Conservation (phyloP, 2,797 vertebrate genomes). For the Botia almorhae region DNA sequence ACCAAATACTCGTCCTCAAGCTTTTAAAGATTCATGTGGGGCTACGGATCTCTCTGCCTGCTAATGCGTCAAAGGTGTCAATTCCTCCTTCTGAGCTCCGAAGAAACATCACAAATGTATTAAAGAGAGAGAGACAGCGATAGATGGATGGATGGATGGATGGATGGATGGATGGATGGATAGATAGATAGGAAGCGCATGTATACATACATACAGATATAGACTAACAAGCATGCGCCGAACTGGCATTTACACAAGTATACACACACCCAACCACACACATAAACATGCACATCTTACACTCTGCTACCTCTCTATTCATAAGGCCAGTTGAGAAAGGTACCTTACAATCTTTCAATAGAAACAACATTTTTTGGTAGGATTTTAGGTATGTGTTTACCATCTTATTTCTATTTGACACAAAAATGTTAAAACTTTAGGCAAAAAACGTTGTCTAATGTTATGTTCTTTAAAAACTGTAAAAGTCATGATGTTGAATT, state of each 20-base stretch:
- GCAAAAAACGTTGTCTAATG: too few relatives aligned
- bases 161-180: too few relatives aligned
- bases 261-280: slow-evolving; percentile 11
- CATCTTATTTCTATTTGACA: too few relatives aligned
- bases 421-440: too few relatives aligned
- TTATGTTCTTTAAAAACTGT: too few relatives aligned
- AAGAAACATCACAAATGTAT: slow-evolving; percentile 57
- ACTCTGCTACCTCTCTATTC: not conserved
- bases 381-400: not conserved
- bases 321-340: not conserved
- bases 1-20: slow-evolving; percentile 35
- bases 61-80: slow-evolving; percentile 57
- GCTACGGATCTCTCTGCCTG: slow-evolving; percentile 29
- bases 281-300: not conserved
- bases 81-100: slow-evolving; percentile 48
- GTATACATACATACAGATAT: slow-evolving; percentile 34
- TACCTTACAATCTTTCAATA: not conserved
- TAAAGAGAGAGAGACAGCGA: slow-evolving; percentile 10
- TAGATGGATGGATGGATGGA: not conserved
- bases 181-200: too few relatives aligned
- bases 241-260: slow-evolving; percentile 11
- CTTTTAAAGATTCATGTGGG: slow-evolving; percentile 53
- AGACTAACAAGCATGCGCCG: slow-evolving; percentile 29
- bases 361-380: not conserved
- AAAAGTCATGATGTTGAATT: too few relatives aligned